Base-by-base conservation (phyloP, 2,113 vertebrate species). In the Callorhinus ursinus region DNA sequence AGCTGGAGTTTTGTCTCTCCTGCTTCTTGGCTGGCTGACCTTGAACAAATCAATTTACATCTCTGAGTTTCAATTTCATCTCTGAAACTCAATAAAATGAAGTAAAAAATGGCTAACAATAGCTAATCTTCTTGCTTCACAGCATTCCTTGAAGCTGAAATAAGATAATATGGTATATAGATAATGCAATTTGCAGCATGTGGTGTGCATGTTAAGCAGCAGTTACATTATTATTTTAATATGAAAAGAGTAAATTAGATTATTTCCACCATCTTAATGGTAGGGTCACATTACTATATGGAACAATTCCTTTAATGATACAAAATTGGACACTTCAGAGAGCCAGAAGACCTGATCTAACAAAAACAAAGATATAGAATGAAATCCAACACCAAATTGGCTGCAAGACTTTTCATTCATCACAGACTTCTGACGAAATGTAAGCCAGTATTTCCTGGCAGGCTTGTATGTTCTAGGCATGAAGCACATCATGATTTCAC, bases 171-270 rank as follows among this genome's bases (percentile, higher is more conserved):
- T 15, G n/a, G 10, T 69, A 22, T 42, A 51, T 4, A 63, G 72
- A 76, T 67, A 92, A 19, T 26, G 1, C 39, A 57, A 72, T 33
- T 95, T 53, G 2, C 3, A 61, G 21, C 57, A 63, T 39, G 31
- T 89, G 42, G 80, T 57, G 28, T 61, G 55, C 91, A 76, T 92
- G 5, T 67, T 69, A 97, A 81, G 28, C 46, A 18, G 24, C 42
- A 42, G 46, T 55, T 53, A 77, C 51, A 89, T 81, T 90, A 59
- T 65, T 95, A 82, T 65, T 96, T 88, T 97, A 63, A 84, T 11
- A 91, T 2, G 46, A 51, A 42, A 90, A 88, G 21, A 77, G 9
- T 83, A 76, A 39, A 80, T 89, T 81, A 81, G 59, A 74, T 89
- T 76, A 57, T 69, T 69, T 86, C 51, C 4, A 65, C n/a, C 15